Base-by-base conservation (phyloP, 2,113 vertebrate genomes). In the Apteryx mantelli region DNA sequence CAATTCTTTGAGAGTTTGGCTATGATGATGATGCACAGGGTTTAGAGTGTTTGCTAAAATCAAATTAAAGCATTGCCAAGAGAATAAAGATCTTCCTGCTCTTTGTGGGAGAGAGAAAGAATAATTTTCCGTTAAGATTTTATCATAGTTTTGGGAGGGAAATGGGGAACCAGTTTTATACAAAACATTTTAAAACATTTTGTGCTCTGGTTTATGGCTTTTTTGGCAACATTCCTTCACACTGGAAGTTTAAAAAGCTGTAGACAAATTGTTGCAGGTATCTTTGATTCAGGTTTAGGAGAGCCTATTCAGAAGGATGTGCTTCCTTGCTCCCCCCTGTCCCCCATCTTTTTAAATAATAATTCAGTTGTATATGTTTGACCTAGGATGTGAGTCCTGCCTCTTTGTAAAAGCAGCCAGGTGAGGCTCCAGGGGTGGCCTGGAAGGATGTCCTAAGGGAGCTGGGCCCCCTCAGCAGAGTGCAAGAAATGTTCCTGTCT, bases 101-200 rank as follows among this genome's bases (percentile, higher is more conserved):
- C 52, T 95, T 91, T 83, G 60, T 70, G 73, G 63, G 75, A 56
- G 66, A 74, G 9, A 86, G 25, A 89, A 96, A 81, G 46, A 66
- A 89, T 77, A 16, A 68, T 42, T 61, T 95, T 94, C 87, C 13
- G 5, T 91, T 95, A 91, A 95, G 94, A 95, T 93, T 91, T 95
- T 95, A 91, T 96, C 75, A 0, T 60, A 7, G 20, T n/a, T 91
- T 91, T 80, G 75, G 64, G 50, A 48, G 24, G 38, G 26, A 30
- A 40, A 24, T 11, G 30, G 21, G 48, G 50, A 83, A 46, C 21
- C 53, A 36, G 5, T 79, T 89, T 52, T 86, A 9, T 68, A 5
- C n/a, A 17, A 64, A 63, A 36, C n/a, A 68, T 21, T 50, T 52
- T 68, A 21, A 97, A 92, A 50, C 5, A 24, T 42, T 9, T 55